Percentiles rank a stretch among this genome's conserved stretches.
phyloP scores from a whole-genome alignment of 2,888 invertebrate genomes.

The Morinoia aosen region DNA sequence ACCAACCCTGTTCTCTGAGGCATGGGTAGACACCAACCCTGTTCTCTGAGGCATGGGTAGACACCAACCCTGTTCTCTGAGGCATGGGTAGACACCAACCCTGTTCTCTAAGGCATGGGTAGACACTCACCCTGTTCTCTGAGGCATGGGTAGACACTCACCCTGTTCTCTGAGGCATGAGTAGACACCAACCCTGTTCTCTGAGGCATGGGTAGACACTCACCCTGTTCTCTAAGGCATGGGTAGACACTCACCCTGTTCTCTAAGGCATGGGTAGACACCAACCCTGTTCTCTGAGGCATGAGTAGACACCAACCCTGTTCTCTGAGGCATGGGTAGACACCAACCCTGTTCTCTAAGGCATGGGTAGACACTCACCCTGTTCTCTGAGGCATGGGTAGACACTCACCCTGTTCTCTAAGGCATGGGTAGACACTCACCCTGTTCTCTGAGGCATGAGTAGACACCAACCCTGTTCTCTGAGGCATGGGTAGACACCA shows the following conservation, averaged over 20 bases:
- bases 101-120: constrained; percentile 89
- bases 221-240: constrained; percentile 90
- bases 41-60: constrained; percentile 88
- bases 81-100: constrained; percentile 72
- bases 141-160: constrained; percentile 70
- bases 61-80: constrained; percentile 76
- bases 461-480: constrained; percentile 83
- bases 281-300: constrained; percentile 87
- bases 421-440: constrained; percentile 84
- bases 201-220: constrained; percentile 45
- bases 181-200: constrained; percentile 81
- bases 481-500: constrained; percentile 83
- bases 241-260: too few species aligned
- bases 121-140: too few species aligned
- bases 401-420: constrained; percentile 84
- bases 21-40: constrained; percentile 75
- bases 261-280: neutral
- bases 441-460: neutral
- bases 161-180: constrained; percentile 89
- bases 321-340: neutral
- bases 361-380: constrained; percentile 85
- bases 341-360: constrained; percentile 85
- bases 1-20: neutral
- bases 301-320: constrained; percentile 82
- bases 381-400: neutral